Evolutionary conservation across 2,113 vertebrate species (phyloP), one percentile per base, ranked within the genome.

Genomic region (Ochotona princeps): DNA sequence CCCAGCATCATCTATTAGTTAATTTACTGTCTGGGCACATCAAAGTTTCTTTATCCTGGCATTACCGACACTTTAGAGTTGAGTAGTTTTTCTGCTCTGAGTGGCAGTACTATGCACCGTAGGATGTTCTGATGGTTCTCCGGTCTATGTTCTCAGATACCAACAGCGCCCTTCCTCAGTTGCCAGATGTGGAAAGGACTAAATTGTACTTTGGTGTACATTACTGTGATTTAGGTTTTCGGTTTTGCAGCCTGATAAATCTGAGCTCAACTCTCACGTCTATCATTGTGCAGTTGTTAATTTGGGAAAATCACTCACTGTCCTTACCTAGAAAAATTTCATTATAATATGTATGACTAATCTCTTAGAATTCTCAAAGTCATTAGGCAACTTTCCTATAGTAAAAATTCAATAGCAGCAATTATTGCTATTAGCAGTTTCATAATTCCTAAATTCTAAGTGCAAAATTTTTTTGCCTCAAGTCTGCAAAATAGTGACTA

Each of bases 381-480:
- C 35, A 87, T 63, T 82, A 89, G 30, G 88, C 63, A 83, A 70
- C 13, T 90, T 21, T 92, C 8, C 18, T 14, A 51, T 4, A 90
- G 60, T 61, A 76, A 92, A 86, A 94, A 65, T 15, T 28, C n/a
- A 83, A 61, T 63, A 30, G 91, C 65, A 83, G 11, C 25, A n/a
- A 88, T 86, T 26, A 91, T 78, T 93, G 28, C 51, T 80, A 32
- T 80, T 76, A 83, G 86, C 47, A 73, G 18, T 61, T 82, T 66
- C 30, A 54, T 70, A 90, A 83, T 86, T 83, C 13, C 20, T 82
- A 91, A 88, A 79, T 70, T 35, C 60, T 86, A 83, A 86, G 79
- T 66, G 17, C 10, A 94, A 35, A 44, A 44, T 44, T 63, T 92
- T 49, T 61, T 49, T 69, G 17, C 63, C 9, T 49, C n/a, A 87